Evolutionary conservation across 92 coral and sea anemone species (phyloP).

Genomic region (Epizoanthus scotinus): DNA sequence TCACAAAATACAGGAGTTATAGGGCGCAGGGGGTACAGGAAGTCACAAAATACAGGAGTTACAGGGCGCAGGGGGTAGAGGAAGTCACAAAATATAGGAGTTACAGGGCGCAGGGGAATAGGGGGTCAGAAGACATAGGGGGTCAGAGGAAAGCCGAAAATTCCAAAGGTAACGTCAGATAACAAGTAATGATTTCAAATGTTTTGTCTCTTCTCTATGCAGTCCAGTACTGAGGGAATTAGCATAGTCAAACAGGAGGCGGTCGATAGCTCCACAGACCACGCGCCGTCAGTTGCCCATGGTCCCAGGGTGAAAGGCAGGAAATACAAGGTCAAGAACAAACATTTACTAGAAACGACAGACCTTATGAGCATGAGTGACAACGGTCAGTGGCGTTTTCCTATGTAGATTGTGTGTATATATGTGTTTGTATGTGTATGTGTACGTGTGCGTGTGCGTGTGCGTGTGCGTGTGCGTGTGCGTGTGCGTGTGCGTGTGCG

Average conservation of each 20-base stretch:
- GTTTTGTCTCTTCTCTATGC: not conserved
- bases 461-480: not conserved
- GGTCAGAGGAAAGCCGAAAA: too few species aligned
- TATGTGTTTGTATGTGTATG: not conserved
- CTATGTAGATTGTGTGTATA: not conserved
- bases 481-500: not conserved
- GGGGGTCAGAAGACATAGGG: too few species aligned
- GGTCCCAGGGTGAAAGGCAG: slow-evolving; percentile 28
- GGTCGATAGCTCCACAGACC: slow-evolving; percentile 21
- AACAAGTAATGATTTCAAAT: too few species aligned
- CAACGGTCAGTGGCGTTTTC: not conserved
- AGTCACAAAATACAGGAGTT: too few species aligned
- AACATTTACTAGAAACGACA: slow-evolving; percentile 25
- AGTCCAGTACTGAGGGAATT: not conserved
- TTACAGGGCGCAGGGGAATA: too few species aligned
- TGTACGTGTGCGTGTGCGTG: not conserved
- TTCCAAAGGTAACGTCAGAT: not conserved
- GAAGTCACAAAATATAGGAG: too few species aligned
- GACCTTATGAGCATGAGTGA: slow-evolving; percentile 43
- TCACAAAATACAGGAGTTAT: too few species aligned
- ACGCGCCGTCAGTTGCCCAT: not conserved
- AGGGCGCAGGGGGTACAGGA: too few species aligned
- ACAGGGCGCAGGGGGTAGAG: too few species aligned
- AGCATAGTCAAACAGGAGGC: not conserved
- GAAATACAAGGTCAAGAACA: slow-evolving; percentile 30